phyloP scores from a whole-genome alignment of 2,888 invertebrate species.

The Trichopoda pennipes region DNA sequence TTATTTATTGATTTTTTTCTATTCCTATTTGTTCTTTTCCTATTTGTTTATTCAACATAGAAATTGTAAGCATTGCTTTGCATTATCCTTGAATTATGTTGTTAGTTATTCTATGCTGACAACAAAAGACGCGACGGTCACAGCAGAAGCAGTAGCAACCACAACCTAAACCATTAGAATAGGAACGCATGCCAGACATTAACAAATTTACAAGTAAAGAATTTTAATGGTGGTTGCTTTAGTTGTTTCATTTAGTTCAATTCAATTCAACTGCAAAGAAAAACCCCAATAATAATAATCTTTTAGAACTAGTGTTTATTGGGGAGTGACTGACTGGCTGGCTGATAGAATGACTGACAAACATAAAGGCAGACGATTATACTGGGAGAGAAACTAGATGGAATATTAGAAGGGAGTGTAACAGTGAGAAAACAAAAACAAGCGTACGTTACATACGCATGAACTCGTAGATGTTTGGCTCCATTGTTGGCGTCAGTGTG shows the following conservation, averaged over 20 bases:
- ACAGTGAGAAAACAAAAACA: constrained; percentile 20
- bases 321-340: constrained; percentile 29
- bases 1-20: constrained; percentile 55
- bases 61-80: constrained; percentile 63
- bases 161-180: constrained; percentile 45
- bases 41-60: constrained; percentile 50
- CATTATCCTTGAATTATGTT: constrained; percentile 69
- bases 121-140: constrained; percentile 20
- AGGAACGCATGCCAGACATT: constrained; percentile 62
- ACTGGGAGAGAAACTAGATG: constrained; percentile 8
- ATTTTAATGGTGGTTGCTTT: constrained; percentile 56
- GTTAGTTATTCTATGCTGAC: constrained; percentile 62
- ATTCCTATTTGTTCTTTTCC: constrained; percentile 35
- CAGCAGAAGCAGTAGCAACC: not conserved
- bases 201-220: constrained; percentile 52
- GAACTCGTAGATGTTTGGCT: constrained; percentile 30
- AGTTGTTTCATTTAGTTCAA: constrained; percentile 10
- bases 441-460: not conserved
- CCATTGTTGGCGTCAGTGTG: constrained; percentile 64
- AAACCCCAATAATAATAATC: constrained; percentile 43
- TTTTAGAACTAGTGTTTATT: constrained; percentile 22
- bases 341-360: constrained; percentile 2
- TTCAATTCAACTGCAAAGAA: constrained; percentile 39
- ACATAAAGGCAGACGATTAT: not conserved
- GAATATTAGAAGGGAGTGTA: constrained; percentile 24